Percentiles rank a stretch among this genome's conserved stretches.
Conservation (phyloP, 1,140 invertebrate species). For the Arctopsyche grandis region DNA sequence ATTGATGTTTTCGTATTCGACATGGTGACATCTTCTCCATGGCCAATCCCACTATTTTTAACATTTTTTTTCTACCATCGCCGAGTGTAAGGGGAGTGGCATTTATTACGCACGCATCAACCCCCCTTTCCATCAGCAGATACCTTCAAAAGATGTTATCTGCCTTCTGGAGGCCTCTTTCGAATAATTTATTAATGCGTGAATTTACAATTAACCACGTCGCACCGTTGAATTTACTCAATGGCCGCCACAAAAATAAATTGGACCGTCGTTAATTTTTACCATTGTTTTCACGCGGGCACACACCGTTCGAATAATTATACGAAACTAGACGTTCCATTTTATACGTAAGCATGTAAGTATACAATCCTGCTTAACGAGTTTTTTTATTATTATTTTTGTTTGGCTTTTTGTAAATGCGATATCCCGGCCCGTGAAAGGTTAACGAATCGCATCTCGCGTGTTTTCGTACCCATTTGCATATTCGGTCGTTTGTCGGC, state of each 20-base stretch:
- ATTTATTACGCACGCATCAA: neutral
- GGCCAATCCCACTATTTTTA: neutral
- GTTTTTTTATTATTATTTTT: too few relatives aligned
- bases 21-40: slow-evolving; percentile 14
- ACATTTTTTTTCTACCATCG: neutral
- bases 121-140: neutral
- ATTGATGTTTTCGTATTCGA: neutral
- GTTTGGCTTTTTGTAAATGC: too few relatives aligned
- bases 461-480: slow-evolving; percentile 19
- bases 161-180: too few relatives aligned
- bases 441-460: slow-evolving; percentile 9
- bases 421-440: slow-evolving; percentile 1
- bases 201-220: too few relatives aligned
- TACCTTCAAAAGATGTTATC: too few relatives aligned
- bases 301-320: too few relatives aligned
- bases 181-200: too few relatives aligned
- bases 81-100: neutral
- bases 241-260: neutral
- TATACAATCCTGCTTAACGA: too few relatives aligned
- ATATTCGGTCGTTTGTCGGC: slow-evolving; percentile 19
- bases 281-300: neutral
- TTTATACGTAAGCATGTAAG: too few relatives aligned
- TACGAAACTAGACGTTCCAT: too few relatives aligned
- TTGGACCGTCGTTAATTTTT: slow-evolving; percentile 13
- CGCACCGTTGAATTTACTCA: too few relatives aligned